phyloP scores from a whole-genome alignment of 2,888 invertebrate species.

The Synergus japonicus region DNA sequence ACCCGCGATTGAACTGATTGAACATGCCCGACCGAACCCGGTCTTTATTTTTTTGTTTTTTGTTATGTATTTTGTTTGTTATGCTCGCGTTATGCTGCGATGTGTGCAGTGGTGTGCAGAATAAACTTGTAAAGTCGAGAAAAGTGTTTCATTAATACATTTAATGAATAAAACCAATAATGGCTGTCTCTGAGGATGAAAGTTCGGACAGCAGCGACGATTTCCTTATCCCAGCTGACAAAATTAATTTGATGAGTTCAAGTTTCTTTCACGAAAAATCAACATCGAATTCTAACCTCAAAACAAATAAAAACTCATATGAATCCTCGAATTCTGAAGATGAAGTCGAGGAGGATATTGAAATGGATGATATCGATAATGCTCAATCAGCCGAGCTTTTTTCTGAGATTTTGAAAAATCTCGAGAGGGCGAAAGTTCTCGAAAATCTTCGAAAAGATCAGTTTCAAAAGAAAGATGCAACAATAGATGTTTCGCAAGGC shows the following conservation, averaged over 20 bases:
- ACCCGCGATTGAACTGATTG: too few species aligned
- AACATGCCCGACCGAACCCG: too few species aligned
- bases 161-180: not conserved
- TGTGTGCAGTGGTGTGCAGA: not conserved
- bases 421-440: conserved; percentile 59
- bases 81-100: too few species aligned
- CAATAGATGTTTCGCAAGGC: not conserved
- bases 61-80: too few species aligned
- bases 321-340: conserved; percentile 80
- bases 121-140: not conserved
- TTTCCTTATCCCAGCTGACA: conserved; percentile 79
- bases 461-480: not conserved
- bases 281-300: conserved; percentile 50
- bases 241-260: conserved; percentile 80
- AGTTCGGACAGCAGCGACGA: conserved; percentile 79
- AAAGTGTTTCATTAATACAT: not conserved
- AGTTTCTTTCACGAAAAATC: conserved; percentile 76
- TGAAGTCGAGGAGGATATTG: conserved; percentile 82
- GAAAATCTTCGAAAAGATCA: not conserved
- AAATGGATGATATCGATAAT: conserved; percentile 80
- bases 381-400: conserved; percentile 67
- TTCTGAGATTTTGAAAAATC: conserved; percentile 69
- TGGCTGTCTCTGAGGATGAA: conserved; percentile 61
- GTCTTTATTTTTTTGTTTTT: too few species aligned
- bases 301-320: conserved; percentile 68